Base-by-base conservation (phyloP, 1,140 invertebrate species). In the Bactericera cockerelli region DNA sequence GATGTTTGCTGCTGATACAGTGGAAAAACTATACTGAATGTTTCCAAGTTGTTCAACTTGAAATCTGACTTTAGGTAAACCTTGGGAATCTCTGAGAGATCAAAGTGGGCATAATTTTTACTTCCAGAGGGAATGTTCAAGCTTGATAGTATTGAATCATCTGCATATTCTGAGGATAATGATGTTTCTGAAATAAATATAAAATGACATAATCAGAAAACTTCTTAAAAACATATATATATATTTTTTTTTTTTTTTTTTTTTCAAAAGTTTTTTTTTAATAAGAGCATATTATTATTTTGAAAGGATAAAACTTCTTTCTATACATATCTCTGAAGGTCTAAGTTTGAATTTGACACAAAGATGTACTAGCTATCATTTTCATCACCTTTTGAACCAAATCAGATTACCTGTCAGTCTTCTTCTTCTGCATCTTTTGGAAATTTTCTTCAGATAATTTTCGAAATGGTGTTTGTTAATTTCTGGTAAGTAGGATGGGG, bases 51-150 rank as follows among this genome's bases (percentile, higher is more conserved):
- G 65, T 85, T 87, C 39, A 97, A 75, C 68, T 83, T 81, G 70
- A 98, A 85, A 59, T 81, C 79, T 4, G 82, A 79, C 67, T 85
- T 82, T 67, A 93, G 79, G 76, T 95, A 97, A 67, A 95, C 85
- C 71, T 81, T 83, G 60, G 91, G 90, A 69, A 95, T 85, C 59
- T 77, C 76, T 59, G 77, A 76, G 19, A 81, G 71, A 68, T 83
- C 80, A 65, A 75, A 73, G 62, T 74, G 70, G 42, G n/a, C 19
- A 49, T 49, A 49, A n/a, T 19, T 22, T 49, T 49, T 49, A 22
- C 22, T 49, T 10, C 8, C 6, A 19, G 42, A 49, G 6, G 42
- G 19, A 49, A 49, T 10, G 22, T 22, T 49, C 42, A 49, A 49
- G 42, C 19, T 49, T 3, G 42, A 49, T 16, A 49, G 22, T 19